Evolutionary conservation across 2,888 invertebrate genomes (phyloP), one percentile per base, ranked within the genome.

Genomic region (Ischnus inquisitorius): DNA sequence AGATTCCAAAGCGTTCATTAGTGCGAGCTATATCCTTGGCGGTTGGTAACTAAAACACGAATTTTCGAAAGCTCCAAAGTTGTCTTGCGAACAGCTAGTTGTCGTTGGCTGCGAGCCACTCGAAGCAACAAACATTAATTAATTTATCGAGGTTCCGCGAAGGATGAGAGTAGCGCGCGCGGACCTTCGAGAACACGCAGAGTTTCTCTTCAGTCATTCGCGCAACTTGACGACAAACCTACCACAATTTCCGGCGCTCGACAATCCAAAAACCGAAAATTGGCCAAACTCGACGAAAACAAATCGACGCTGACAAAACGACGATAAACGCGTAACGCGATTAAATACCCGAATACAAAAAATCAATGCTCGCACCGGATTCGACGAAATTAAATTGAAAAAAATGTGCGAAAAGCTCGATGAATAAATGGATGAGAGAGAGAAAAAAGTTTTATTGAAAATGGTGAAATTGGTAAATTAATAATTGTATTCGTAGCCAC

Each of bases 71-170:
- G 64, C 60, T 10, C 25, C 60, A 43, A 77, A 80, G 69, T 80
- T 67, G 60, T 41, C 71, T 34, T 54, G 43, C 76, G 64, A 81
- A 74, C 64, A 74, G 62, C 46, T 72, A 54, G 60, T 64, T 57
- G 72, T 48, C 78, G 67, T 74, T 71, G 64, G 51, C 62, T 69
- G 39, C 46, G 43, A 48, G 75, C 75, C 54, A 51, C 25, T 69
- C 62, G 72, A 69, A 84, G 77, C 46, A 62, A 60, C 68, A 69
- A 80, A 80, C 80, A 84, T 84, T 80, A 84, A 84, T 84, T 84
- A 77, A 81, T 80, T 84, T 78, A 84, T 78, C 80, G 77, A 68
- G 80, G 84, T 79, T 79, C 14, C 69, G 76, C 46, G 57, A 62
- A 69, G 64, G 57, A 76, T 57, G 75, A 69, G 34, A 64, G 68